phyloP scores from a whole-genome alignment of 2,888 invertebrate genomes.

The Chesias legatella region DNA sequence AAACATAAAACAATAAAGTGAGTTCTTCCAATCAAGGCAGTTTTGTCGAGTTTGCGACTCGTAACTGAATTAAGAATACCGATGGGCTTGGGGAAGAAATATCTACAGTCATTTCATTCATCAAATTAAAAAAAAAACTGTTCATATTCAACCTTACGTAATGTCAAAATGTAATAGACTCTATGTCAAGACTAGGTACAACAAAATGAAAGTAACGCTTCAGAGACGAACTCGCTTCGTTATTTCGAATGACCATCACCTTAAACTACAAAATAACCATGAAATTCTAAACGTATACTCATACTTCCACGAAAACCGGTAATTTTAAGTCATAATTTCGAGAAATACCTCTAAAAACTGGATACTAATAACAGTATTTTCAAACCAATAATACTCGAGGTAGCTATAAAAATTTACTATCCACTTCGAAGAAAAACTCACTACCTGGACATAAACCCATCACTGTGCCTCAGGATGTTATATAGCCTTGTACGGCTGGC shows the following conservation, averaged over 20 bases:
- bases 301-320: conserved; percentile 1
- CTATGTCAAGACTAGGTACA: too few species aligned
- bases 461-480: conserved; percentile 23
- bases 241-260: too few species aligned
- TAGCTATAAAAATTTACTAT: conserved; percentile 33
- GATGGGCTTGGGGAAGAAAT: too few species aligned
- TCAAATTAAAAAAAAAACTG: too few species aligned
- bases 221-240: too few species aligned
- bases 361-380: conserved; percentile 30
- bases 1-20: conserved; percentile 4
- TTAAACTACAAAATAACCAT: too few species aligned
- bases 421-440: conserved; percentile 28
- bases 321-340: conserved; percentile 15
- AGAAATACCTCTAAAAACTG: conserved; percentile 21
- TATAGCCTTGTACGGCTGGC: conserved; percentile 9
- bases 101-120: too few species aligned
- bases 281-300: too few species aligned
- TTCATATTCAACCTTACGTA: too few species aligned
- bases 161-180: too few species aligned
- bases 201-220: too few species aligned
- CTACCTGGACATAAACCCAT: conserved; percentile 29
- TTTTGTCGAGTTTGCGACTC: conserved; percentile 3
- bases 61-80: conserved; percentile 12
- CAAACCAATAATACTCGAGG: conserved; percentile 32
- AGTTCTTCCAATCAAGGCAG: conserved; percentile 9